Percentiles rank a stretch among this genome's conserved stretches.
phyloP scores from a whole-genome alignment of 2,113 vertebrate species.

The Ameiurus melas region DNA sequence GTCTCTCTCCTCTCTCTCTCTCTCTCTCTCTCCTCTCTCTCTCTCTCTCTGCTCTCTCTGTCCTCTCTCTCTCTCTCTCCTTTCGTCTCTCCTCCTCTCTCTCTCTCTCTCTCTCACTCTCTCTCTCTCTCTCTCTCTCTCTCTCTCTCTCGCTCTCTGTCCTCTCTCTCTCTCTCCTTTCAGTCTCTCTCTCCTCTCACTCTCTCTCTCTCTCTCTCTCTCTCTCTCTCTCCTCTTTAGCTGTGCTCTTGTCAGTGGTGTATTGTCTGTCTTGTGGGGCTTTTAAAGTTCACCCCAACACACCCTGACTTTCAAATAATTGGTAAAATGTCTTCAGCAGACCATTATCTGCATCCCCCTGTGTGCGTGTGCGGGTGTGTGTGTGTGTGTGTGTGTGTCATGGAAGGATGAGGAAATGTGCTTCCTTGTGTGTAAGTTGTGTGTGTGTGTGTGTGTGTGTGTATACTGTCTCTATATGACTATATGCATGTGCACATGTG shows the following conservation, averaged over 20 bases:
- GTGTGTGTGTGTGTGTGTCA: constrained; percentile 15
- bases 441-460: background rate
- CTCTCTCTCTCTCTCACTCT: too few species aligned
- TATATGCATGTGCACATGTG: background rate
- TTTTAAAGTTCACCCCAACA: constrained; percentile 47
- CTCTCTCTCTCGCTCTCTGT: too few species aligned
- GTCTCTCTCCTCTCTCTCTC: too few species aligned
- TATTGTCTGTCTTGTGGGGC: constrained; percentile 39
- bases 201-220: background rate
- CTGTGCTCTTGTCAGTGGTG: constrained; percentile 26
- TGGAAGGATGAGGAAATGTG: constrained; percentile 55
- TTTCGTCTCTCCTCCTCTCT: too few species aligned
- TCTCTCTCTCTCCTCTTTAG: background rate
- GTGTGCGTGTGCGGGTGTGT: constrained; percentile 21
- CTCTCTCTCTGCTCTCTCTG: too few species aligned
- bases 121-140: too few species aligned
- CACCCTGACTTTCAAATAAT: constrained; percentile 56
- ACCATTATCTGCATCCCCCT: constrained; percentile 48
- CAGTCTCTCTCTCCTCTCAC: constrained; percentile 37
- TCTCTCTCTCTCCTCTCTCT: too few species aligned
- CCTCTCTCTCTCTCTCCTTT: background rate
- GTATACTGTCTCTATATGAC: background rate
- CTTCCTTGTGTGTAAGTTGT: background rate
- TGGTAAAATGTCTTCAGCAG: constrained; percentile 53
- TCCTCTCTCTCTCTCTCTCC: too few species aligned